Base-by-base conservation (phyloP, 1,140 invertebrate genomes). In the Plodia interpunctella region DNA sequence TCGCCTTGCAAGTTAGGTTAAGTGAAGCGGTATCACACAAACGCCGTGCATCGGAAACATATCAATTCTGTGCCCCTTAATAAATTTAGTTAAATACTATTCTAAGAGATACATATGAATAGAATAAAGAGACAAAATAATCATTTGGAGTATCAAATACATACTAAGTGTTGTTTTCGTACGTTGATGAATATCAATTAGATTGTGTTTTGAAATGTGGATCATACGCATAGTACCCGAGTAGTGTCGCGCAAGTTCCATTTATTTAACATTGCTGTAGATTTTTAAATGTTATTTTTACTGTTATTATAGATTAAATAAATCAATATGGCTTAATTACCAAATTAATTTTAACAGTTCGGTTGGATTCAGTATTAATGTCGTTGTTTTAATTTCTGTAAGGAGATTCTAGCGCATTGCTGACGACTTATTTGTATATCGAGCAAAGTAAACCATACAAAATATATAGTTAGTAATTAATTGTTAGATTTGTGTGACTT, bases 21-120 rank as follows among this genome's bases (percentile, higher is more conserved):
- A 88, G 82, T 83, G 79, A 85, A 88, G 77, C 87, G 85, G 87
- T 90, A 89, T 75, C 78, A 90, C 80, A 90, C 88, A 90, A 90
- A 88, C 87, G 76, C 90, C 90, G 87, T 88, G 81, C 82, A 90
- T 90, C 88, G 88, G 87, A 90, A 90, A 91, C 90, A 91, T 91
- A 91, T 91, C 90, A 91, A 90, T 86, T 89, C 88, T 91, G 90
- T 91, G 90, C 90, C 90, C 90, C 90, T 90, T 90, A 90, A 82
- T 86, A 86, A 87, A 84, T 80, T 79, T 87, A 87, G 77, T 80
- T 87, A 85, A 86, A 74, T 81, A 84, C 74, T 86, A 88, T 80
- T 80, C 72, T 87, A 87, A 85, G 84, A 89, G 78, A 89, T 87
- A 87, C 83, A 87, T 90, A 89, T 87, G 80, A 77, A 83, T 88